Evolutionary conservation across 2,113 vertebrate genomes (phyloP).

Genomic region (Salvelinus namaycush): DNA sequence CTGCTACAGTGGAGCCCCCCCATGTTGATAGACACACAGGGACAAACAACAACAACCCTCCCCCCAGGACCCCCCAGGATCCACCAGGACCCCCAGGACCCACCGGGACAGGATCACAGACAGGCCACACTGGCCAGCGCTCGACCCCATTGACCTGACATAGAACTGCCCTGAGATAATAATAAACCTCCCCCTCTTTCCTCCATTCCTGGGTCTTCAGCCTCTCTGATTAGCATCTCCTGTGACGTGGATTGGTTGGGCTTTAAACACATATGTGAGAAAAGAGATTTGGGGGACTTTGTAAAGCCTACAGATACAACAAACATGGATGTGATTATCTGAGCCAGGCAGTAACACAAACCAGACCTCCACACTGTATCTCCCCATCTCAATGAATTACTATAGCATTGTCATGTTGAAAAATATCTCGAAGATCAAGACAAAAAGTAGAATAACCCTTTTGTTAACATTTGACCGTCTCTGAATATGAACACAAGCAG

Average conservation of each 20-base stretch:
- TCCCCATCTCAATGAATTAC: constrained; percentile 32
- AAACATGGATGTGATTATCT: constrained; percentile 58
- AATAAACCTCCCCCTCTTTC: constrained; percentile 50
- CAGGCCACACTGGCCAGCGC: constrained; percentile 50
- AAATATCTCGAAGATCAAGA: background rate
- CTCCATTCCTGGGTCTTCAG: constrained; percentile 46
- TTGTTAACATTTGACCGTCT: background rate
- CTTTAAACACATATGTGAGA: constrained; percentile 44
- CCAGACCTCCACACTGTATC: constrained; percentile 41
- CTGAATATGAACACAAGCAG: background rate
- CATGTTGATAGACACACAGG: constrained; percentile 52
- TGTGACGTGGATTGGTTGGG: background rate
- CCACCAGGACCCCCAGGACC: background rate
- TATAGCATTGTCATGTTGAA: background rate
- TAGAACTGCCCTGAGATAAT: constrained; percentile 62
- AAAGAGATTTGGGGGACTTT: constrained; percentile 9
- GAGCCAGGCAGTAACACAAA: constrained; percentile 28
- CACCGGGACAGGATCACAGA: constrained; percentile 51
- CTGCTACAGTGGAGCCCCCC: constrained; percentile 12
- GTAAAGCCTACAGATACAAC: constrained; percentile 26
- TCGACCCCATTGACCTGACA: constrained; percentile 51
- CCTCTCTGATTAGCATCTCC: constrained; percentile 54
- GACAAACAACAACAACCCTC: constrained; percentile 64
- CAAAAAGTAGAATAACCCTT: background rate
- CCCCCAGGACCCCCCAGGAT: constrained; percentile 46